Conservation (phyloP, 2,113 vertebrate genomes). For the Rhabdornis inornatus region DNA sequence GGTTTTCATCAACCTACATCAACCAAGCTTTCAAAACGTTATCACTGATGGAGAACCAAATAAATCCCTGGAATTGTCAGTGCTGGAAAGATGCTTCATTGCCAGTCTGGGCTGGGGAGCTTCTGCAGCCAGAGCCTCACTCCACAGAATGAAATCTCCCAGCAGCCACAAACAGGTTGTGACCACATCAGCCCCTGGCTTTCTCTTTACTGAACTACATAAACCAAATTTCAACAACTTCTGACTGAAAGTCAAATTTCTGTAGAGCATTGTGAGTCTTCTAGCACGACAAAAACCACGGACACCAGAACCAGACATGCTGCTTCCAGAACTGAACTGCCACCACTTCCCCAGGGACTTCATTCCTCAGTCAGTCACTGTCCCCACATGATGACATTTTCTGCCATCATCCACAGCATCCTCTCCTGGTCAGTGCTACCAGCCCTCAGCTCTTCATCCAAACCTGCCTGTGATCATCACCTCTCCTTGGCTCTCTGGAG, state of each 20-base stretch:
- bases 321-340: not conserved
- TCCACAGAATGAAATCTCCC: not conserved
- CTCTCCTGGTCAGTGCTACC: not conserved
- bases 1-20: not conserved
- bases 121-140: not conserved
- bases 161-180: not conserved
- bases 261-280: not conserved
- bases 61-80: not conserved
- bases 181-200: not conserved
- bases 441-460: not conserved
- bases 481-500: not conserved
- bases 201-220: not conserved
- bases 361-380: not conserved
- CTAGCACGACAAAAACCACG: rapidly evolving
- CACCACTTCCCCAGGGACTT: not conserved
- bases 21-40: not conserved
- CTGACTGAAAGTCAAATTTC: not conserved
- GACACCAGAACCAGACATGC: rapidly evolving
- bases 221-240: not conserved
- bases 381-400: not conserved
- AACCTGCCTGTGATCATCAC: not conserved
- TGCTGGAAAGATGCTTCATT: not conserved
- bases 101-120: not conserved
- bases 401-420: not conserved
- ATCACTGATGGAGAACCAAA: not conserved